Conservation (phyloP, 1,140 invertebrate genomes). For the Drosophila nikananu region DNA sequence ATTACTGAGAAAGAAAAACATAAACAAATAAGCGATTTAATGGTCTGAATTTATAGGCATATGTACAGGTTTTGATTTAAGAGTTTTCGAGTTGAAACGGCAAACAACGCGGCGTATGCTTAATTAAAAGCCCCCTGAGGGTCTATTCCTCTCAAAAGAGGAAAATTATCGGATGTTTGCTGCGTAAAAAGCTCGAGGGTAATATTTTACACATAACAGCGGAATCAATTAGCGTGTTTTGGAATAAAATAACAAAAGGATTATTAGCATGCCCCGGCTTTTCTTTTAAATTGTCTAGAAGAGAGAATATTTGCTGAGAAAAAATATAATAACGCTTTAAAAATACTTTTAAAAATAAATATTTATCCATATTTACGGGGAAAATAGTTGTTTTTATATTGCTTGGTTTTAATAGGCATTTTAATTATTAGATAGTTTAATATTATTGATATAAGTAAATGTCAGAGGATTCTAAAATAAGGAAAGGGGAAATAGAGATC, state of each 20-base stretch:
- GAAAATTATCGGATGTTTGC: constrained; percentile 8
- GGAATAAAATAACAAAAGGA: neutral
- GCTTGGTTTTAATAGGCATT: neutral
- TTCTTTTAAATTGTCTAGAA: neutral
- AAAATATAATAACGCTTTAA: neutral
- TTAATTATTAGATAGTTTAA: neutral
- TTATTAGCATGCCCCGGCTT: neutral
- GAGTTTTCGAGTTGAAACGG: neutral
- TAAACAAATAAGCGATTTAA: constrained; percentile 41
- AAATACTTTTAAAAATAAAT: neutral
- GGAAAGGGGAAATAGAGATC: neutral
- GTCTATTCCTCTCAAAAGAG: neutral
- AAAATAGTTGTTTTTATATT: neutral
- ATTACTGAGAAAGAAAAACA: constrained; percentile 28
- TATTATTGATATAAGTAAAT: too few species aligned
- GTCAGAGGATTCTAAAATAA: neutral
- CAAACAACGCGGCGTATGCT: constrained; percentile 31
- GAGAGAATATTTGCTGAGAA: too few species aligned
- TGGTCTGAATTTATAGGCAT: constrained; percentile 19
- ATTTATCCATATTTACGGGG: neutral
- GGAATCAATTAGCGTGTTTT: constrained; percentile 23
- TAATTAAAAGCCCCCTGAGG: constrained; percentile 42
- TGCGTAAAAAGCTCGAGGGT: constrained; percentile 1
- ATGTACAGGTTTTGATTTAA: constrained; percentile 33
- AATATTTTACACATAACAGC: neutral